Evolutionary conservation across 1,140 invertebrate genomes (phyloP), one percentile per base, ranked within the genome.

Genomic region (Drosophila auraria): DNA sequence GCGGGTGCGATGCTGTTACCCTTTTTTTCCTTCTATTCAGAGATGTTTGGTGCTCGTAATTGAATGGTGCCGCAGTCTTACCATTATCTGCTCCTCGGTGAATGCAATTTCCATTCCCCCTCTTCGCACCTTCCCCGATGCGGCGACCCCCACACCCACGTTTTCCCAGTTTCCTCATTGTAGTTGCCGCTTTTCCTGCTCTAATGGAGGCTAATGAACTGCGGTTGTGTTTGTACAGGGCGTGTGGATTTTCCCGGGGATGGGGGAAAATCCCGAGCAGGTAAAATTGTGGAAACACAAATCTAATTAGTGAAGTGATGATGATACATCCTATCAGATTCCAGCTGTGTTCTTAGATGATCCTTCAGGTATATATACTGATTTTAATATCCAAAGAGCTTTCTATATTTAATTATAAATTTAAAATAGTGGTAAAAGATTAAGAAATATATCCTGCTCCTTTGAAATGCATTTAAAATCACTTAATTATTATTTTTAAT

Each of bases 141-240:
- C 40, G 17, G 53, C 7, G 5, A 15, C 64, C 23, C 38, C 42
- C 17, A 36, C 23, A 53, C 50, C 68, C 33, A 23, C 2, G 2
- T 40, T 57, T 60, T 49, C 50, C 40, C 50, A n/a, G 40, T 57
- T 78, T 47, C 33, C 51, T 45, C 47, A 68, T 78, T 87, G 84
- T 87, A 78, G 78, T 89, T 79, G 78, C 81, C 84, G 84, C 84
- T 64, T 78, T 72, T 72, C 71, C 47, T 42, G 14, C 56, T 68
- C 74, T 84, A 82, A 90, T 89, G 62, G 78, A 71, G 81, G 80
- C 82, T 89, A 89, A 89, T 89, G 86, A 89, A 79, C 74, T 68
- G 78, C 42, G 53, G 38, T 47, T 45, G 27, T 36, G 38, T 47
- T 49, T 60, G 38, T 14, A 15, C 20, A 45, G n/a, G 47, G 51